Base-by-base conservation (phyloP, 1,140 invertebrate genomes). In the Aphelinus certus region DNA sequence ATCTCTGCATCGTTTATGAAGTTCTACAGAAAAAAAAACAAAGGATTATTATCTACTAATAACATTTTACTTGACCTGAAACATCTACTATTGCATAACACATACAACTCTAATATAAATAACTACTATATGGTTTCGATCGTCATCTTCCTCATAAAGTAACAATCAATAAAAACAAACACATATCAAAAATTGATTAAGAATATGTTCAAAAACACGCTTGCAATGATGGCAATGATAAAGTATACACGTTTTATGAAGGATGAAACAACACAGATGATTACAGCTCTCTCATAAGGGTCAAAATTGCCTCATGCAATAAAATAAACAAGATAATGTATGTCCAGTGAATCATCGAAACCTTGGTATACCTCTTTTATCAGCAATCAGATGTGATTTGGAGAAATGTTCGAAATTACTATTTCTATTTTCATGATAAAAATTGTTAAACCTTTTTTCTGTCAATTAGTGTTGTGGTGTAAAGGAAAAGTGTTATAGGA, bases 1-100 rank as follows among this genome's bases (percentile, higher is more conserved):
- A 88, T 92, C 86, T 94, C 93, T 58, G 94, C 93, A 86, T 95
- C 93, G 79, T 92, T 90, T 79, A 95, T 93, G 84, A 95, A 95
- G 82, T 92, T 91, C 94, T 96, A 86, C 10, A 88, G 89, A 78
- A 81, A 76, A 73, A 80, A 78, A 53, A 53, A 53, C 51, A 53
- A 43, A 69, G 7, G 55, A 47, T 58, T 58, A 47, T 9, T 45
- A 55, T 26, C 26, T 26, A 26, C 26, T 26, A 26, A 26, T 26
- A 26, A 26, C 26, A 26, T 26, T 26, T 26, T 26, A 26, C 26
- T 26, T 55, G 42, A 69, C 47, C 48, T 56, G 7, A 73, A 74
- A 66, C 56, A 77, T 70, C 68, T 77, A 77, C 49, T 57, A 67
- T 49, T 70, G 65, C 70, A 76, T 73, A 42, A 67, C 70, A 76